A percentile compares a stretch with the other conserved stretches of the same genome.
phyloP scores from a whole-genome alignment of 2,888 invertebrate species.

The Rhorus exstirpatorius region DNA sequence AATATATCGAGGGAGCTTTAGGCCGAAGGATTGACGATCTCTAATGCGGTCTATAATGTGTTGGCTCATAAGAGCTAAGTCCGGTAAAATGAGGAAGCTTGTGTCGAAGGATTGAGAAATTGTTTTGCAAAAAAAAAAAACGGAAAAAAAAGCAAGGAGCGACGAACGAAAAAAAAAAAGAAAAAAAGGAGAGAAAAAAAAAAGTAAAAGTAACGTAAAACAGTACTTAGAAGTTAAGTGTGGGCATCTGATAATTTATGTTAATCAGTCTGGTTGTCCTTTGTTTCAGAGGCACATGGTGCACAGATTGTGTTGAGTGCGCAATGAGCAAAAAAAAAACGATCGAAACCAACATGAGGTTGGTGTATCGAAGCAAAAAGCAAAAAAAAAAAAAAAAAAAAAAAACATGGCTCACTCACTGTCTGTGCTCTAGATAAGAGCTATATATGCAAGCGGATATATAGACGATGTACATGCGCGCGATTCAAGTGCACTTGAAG shows the following conservation, averaged over 20 bases:
- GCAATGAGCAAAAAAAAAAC: conserved; percentile 82
- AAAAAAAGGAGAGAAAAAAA: conserved; percentile 58
- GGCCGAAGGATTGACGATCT: conserved; percentile 16
- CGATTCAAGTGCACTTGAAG: conserved; percentile 73
- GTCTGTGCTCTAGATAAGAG: conserved; percentile 82
- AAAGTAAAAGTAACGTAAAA: conserved; percentile 59
- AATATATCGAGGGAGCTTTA: background rate
- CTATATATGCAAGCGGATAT: conserved; percentile 81
- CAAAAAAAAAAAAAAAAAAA: conserved; percentile 72
- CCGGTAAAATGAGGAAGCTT: conserved; percentile 70
- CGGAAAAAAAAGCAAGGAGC: conserved; percentile 10
- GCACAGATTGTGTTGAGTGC: conserved; percentile 85
- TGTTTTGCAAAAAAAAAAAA: conserved; percentile 61
- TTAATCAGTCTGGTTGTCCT: conserved; percentile 88
- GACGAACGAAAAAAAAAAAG: conserved; percentile 46
- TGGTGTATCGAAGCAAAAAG: conserved; percentile 63
- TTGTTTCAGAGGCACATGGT: conserved; percentile 95
- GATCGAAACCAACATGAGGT: conserved; percentile 80
- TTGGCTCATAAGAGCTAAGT: conserved; percentile 56
- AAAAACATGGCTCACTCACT: conserved; percentile 85
- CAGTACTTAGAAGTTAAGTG: conserved; percentile 76
- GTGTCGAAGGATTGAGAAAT: conserved; percentile 80
- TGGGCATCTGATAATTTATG: conserved; percentile 84
- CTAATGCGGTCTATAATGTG: conserved; percentile 75
- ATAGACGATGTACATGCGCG: conserved; percentile 80